Conservation (phyloP, 1,140 invertebrate species). For the Drosophila parvula region DNA sequence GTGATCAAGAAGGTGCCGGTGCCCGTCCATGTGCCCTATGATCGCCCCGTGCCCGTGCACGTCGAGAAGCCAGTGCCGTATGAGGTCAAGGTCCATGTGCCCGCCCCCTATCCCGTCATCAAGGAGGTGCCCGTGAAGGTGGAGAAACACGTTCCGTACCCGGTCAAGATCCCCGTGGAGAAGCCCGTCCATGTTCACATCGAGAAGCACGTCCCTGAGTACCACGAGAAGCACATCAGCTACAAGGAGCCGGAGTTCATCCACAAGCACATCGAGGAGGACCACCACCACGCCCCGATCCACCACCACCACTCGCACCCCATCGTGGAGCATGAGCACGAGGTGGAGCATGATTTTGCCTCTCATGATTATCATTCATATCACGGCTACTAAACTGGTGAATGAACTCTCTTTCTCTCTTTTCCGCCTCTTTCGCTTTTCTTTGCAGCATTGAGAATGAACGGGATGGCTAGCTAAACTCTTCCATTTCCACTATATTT, state of each 20-base stretch:
- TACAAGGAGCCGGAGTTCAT: conserved; percentile 82
- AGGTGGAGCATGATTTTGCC: conserved; percentile 79
- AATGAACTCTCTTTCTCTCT: conserved; percentile 63
- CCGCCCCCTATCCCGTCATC: conserved; percentile 85
- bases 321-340: conserved; percentile 76
- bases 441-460: conserved; percentile 78
- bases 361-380: conserved; percentile 76
- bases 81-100: conserved; percentile 86
- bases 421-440: conserved; percentile 65
- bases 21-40: conserved; percentile 85
- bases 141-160: conserved; percentile 86
- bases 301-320: conserved; percentile 70
- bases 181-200: conserved; percentile 85
- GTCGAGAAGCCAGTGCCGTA: conserved; percentile 86
- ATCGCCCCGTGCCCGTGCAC: conserved; percentile 87
- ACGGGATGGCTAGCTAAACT: conserved; percentile 57
- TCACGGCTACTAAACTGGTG: conserved; percentile 78
- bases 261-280: conserved; percentile 78
- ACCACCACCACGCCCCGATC: conserved; percentile 71
- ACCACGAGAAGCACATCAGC: conserved; percentile 78
- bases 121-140: conserved; percentile 85
- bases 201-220: conserved; percentile 81
- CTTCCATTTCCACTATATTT: conserved; percentile 32
- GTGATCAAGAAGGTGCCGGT: conserved; percentile 86
- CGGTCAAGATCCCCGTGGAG: conserved; percentile 86